Evolutionary conservation across 2,888 invertebrate species (phyloP).

Genomic region (Rhagonycha fulva): DNA sequence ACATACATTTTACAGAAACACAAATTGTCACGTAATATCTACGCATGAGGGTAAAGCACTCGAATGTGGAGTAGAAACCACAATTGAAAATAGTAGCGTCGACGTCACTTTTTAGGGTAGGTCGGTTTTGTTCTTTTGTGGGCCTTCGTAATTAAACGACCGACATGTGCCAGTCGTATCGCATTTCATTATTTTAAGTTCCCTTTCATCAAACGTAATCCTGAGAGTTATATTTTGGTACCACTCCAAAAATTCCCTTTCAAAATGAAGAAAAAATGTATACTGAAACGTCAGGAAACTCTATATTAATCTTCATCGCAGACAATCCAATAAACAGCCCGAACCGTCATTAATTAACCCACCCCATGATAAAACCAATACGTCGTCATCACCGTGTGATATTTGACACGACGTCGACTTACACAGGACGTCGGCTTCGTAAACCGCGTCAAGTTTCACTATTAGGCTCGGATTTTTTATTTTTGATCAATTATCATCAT

Average conservation of each 20-base stretch:
- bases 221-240: background rate
- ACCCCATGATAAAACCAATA: background rate
- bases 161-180: background rate
- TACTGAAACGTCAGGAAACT: background rate
- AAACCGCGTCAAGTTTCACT: background rate
- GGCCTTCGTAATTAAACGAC: background rate
- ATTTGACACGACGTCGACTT: background rate
- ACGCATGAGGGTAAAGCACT: constrained; percentile 10
- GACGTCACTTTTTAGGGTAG: background rate
- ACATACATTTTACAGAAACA: constrained; percentile 24
- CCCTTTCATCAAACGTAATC: background rate
- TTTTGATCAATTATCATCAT: background rate
- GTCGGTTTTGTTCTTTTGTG: background rate
- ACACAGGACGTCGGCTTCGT: background rate
- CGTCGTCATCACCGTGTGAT: background rate
- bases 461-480: background rate
- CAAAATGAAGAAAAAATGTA: background rate
- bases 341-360: background rate
- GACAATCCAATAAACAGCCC: background rate
- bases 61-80: background rate
- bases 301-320: background rate
- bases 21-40: constrained; percentile 28
- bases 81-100: background rate
- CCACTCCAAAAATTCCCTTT: background rate
- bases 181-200: background rate